Percentiles rank a stretch among this genome's conserved stretches.
These are phyloP conservation scores for Drosophila kokeensis DNA, from an alignment of 2,888 invertebrate genomes.

Conservation along the genomic window DNA sequence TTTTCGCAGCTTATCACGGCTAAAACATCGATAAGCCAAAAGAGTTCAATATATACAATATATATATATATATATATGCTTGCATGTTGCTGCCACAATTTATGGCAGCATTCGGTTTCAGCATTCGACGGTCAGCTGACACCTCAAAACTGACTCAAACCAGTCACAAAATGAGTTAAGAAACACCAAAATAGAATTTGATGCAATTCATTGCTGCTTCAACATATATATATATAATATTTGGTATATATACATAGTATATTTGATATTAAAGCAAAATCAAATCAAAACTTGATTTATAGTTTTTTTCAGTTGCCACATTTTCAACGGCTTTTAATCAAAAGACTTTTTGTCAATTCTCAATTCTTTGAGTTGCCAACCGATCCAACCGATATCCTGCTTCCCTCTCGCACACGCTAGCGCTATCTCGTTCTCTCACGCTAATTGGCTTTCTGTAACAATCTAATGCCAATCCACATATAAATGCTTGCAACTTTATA, in stretches of 20 bases:
- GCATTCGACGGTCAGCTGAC: not conserved
- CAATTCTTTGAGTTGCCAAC: too few species aligned
- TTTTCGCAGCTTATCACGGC: constrained; percentile 27
- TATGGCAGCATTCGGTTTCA: not conserved
- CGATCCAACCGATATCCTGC: too few species aligned
- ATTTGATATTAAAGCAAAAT: too few species aligned
- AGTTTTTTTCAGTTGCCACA: too few species aligned
- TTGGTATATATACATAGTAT: not conserved
- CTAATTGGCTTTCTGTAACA: not conserved
- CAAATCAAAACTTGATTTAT: too few species aligned
- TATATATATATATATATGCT: not conserved
- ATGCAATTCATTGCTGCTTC: not conserved
- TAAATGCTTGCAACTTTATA: constrained; percentile 7
- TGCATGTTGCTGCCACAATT: not conserved
- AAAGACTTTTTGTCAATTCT: too few species aligned
- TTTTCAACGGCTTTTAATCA: too few species aligned
- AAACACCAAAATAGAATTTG: not conserved
- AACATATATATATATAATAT: not conserved
- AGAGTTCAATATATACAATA: not conserved
- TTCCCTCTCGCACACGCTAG: not conserved
- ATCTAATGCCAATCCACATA: not conserved
- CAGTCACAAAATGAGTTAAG: not conserved
- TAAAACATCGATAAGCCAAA: constrained; percentile 22
- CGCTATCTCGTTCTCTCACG: not conserved
- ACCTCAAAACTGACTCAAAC: not conserved